Evolutionary conservation across 2,888 invertebrate species (phyloP).

Genomic region (Lasioglossum malachurum): DNA sequence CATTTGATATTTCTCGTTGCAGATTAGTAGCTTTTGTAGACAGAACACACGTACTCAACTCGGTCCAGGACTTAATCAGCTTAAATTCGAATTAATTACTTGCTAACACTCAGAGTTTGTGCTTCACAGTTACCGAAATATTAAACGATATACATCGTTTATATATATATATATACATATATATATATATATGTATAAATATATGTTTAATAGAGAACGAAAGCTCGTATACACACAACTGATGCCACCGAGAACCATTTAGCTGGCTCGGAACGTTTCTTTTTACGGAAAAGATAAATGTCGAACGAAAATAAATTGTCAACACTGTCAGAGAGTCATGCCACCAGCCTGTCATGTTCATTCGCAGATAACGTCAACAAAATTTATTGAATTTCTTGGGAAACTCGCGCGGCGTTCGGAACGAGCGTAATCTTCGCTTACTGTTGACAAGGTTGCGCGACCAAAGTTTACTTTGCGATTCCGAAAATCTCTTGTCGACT

Average conservation of each 20-base stretch:
- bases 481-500: background rate
- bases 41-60: background rate
- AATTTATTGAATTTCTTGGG: constrained; percentile 4
- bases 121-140: background rate
- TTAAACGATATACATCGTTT: background rate
- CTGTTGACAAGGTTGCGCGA: background rate
- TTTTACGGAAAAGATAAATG: background rate
- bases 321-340: background rate
- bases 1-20: background rate
- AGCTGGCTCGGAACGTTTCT: background rate
- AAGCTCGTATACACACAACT: background rate
- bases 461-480: background rate
- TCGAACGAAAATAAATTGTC: background rate
- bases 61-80: background rate
- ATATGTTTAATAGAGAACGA: background rate
- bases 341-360: background rate
- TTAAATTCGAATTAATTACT: background rate
- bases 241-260: background rate
- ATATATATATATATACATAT: too few species aligned
- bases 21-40: background rate
- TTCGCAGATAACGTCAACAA: background rate
- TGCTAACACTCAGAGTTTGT: background rate
- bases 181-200: too few species aligned
- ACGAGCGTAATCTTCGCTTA: background rate
- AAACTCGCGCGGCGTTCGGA: background rate